phyloP scores from a whole-genome alignment of 2,888 invertebrate species.

The Empis stercorea region DNA sequence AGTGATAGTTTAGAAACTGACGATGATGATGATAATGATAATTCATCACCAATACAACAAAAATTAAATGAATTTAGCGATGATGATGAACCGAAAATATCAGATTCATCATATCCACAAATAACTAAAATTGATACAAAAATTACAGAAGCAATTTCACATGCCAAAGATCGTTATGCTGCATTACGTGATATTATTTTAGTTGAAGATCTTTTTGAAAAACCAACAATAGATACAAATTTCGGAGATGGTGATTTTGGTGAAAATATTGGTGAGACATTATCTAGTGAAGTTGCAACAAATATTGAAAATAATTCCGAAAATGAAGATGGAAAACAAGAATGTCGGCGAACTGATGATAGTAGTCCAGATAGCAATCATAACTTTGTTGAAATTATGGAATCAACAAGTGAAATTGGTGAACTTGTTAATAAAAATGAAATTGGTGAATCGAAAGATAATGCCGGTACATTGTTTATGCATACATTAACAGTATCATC shows the following conservation, averaged over 20 bases:
- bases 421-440: constrained; percentile 20
- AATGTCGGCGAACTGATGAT: constrained; percentile 22
- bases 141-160: constrained; percentile 37
- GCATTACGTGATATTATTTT: constrained; percentile 65
- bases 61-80: neutral
- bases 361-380: constrained; percentile 31
- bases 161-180: constrained; percentile 62
- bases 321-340: neutral
- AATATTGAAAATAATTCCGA: neutral
- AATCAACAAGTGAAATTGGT: constrained; percentile 9
- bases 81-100: constrained; percentile 27
- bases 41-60: neutral
- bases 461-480: constrained; percentile 6
- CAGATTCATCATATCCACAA: constrained; percentile 11
- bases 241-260: neutral
- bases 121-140: constrained; percentile 38
- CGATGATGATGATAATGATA: constrained; percentile 10
- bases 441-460: constrained; percentile 12
- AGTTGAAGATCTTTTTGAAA: constrained; percentile 45
- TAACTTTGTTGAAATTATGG: constrained; percentile 19
- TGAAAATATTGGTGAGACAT: neutral
- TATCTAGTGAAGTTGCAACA: too few species aligned
- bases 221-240: constrained; percentile 18
- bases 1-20: constrained; percentile 22
- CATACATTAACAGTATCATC: constrained; percentile 14